Conservation (phyloP, 1,140 invertebrate genomes). For the Euwallacea similis region DNA sequence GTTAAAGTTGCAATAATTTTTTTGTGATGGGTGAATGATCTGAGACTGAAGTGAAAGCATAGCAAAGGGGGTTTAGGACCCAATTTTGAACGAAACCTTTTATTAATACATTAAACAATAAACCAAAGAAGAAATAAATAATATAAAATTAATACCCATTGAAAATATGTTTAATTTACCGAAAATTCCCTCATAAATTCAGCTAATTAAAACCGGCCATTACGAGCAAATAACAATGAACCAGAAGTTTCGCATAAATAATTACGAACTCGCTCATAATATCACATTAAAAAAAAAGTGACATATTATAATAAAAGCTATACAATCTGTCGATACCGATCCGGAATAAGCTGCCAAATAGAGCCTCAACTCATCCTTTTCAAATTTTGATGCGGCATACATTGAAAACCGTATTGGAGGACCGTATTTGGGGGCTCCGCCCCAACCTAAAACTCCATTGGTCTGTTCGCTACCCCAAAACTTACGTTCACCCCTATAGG, state of each 20-base stretch:
- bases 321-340: constrained; percentile 41
- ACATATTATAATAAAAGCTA: constrained; percentile 21
- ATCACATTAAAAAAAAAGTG: constrained; percentile 26
- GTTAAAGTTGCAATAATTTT: too few relatives aligned
- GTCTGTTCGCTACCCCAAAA: constrained; percentile 50
- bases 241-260: constrained; percentile 28
- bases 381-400: constrained; percentile 41
- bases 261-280: constrained; percentile 22
- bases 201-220: too few relatives aligned
- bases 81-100: too few relatives aligned
- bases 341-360: constrained; percentile 32
- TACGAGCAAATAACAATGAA: background rate
- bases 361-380: constrained; percentile 29
- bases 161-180: too few relatives aligned
- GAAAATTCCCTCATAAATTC: too few relatives aligned
- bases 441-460: constrained; percentile 50
- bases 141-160: too few relatives aligned
- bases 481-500: constrained; percentile 54
- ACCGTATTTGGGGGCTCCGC: constrained; percentile 53
- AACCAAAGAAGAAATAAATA: too few relatives aligned
- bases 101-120: too few relatives aligned
- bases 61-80: too few relatives aligned
- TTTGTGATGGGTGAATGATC: too few relatives aligned
- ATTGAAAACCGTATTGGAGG: constrained; percentile 56
- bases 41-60: too few relatives aligned